Evolutionary conservation across 2,113 vertebrate genomes (phyloP), one percentile per base, ranked within the genome.

Genomic region (Pholis gunnellus): DNA sequence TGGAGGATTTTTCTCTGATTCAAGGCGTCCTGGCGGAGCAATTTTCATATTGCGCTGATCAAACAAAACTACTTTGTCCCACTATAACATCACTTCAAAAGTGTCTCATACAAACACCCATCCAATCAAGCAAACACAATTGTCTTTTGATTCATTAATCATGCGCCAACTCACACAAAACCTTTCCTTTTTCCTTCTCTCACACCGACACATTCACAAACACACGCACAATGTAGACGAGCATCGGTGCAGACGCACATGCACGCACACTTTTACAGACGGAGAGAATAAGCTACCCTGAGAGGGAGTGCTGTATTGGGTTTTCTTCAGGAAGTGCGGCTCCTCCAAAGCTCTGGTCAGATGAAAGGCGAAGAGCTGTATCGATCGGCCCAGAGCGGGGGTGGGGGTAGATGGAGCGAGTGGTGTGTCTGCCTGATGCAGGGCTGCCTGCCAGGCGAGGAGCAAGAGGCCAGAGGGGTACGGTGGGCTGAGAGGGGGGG

Each of bases 281-380:
- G 34, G 34, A 73, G 2, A 86, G 64, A 86, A 83, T 83, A 89
- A 87, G 71, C 81, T 81, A 84, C 81, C 83, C 91, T 81, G 91
- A 89, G 84, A 92, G 91, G 75, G 85, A 86, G 81, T 82, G 87
- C 89, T 92, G 93, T 94, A 93, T 93, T 94, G 93, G 94, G 94
- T 94, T 95, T 95, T 96, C 94, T 95, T 94, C 94, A 95, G 96
- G 95, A 96, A 96, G 95, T 90, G 85, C 83, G 88, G 93, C 92
- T 94, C 90, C 92, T 94, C 93, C 94, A 89, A 91, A 93, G 93
- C 93, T 91, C 92, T 94, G 95, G 95, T 95, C 96, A 95, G 95
- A 96, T 96, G 94, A 96, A 96, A 96, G 96, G 94, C 94, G 83
- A 94, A 94, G 94, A 95, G 95, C 92, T 71, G 81, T 91, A 97